These are phyloP conservation scores for Apotomis betuletana DNA, from an alignment of 2,888 invertebrate species.

Conservation along the genomic window DNA sequence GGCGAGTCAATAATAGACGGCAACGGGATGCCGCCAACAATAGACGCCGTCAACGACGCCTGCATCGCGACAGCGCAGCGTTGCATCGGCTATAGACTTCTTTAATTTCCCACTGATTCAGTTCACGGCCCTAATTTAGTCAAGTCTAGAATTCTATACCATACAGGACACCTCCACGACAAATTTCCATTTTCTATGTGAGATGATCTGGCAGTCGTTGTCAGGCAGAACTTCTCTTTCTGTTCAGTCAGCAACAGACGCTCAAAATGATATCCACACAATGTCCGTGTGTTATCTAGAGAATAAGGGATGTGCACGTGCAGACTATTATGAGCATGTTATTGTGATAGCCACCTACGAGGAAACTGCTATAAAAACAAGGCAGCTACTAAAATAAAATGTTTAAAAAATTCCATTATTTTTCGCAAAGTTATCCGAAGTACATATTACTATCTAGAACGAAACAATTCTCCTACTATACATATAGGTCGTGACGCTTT, in stretches of 20 bases:
- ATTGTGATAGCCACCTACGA: not conserved
- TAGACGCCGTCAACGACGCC: conserved; percentile 70
- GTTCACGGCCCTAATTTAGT: not conserved
- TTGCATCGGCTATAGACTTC: conserved; percentile 27
- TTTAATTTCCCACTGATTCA: conserved; percentile 2
- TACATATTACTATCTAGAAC: conserved; percentile 17
- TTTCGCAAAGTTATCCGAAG: conserved; percentile 1
- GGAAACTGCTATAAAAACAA: not conserved
- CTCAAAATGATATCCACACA: too few relatives aligned
- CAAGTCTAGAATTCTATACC: too few relatives aligned
- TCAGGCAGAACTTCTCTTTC: not conserved
- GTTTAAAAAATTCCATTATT: conserved; percentile 3
- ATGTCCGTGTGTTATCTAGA: too few relatives aligned
- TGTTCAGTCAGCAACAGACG: not conserved
- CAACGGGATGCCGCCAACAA: conserved; percentile 83
- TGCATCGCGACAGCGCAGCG: conserved; percentile 49
- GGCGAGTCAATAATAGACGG: conserved; percentile 83
- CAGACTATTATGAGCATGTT: too few relatives aligned
- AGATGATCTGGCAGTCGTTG: too few relatives aligned
- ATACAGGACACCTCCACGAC: not conserved
- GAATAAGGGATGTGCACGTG: too few relatives aligned
- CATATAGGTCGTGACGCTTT: conserved; percentile 33
- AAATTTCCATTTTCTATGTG: not conserved
- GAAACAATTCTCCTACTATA: conserved; percentile 26
- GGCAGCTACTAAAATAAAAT: not conserved